These are phyloP conservation scores for Sebastes hopkinsi DNA, from an alignment of 2,797 vertebrate species.

Conservation along the genomic window DNA sequence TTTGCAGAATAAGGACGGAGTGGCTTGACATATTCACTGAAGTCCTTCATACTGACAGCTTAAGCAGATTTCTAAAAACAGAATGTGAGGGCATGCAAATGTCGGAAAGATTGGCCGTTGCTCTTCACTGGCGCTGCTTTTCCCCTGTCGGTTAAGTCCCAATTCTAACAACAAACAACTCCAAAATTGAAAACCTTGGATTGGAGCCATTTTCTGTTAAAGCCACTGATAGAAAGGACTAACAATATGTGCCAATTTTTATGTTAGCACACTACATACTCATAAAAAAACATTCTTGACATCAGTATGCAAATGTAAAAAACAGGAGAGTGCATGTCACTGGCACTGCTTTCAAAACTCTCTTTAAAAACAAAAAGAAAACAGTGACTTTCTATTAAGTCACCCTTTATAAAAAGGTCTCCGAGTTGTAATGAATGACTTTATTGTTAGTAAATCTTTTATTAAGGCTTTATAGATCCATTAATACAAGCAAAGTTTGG, in stretches of 20 bases:
- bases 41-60: slow-evolving; percentile 51
- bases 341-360: background rate
- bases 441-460: background rate
- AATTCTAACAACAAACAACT: background rate
- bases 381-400: background rate
- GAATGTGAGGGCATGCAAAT: slow-evolving; percentile 50
- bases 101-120: slow-evolving; percentile 50
- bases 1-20: slow-evolving; percentile 22
- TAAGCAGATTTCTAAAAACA: slow-evolving; percentile 61
- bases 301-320: background rate
- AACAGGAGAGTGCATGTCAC: background rate
- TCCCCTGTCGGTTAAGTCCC: background rate
- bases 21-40: slow-evolving; percentile 44
- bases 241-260: background rate
- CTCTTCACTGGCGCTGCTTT: slow-evolving; percentile 23
- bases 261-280: background rate
- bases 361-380: background rate
- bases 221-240: background rate
- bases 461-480: background rate
- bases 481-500: background rate
- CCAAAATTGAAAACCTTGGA: background rate
- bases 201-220: background rate
- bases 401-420: background rate
- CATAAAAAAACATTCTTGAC: background rate
- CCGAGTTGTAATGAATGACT: rapidly evolving